A percentile compares a stretch with the other conserved stretches of the same genome.
phyloP scores from a whole-genome alignment of 2,797 vertebrate genomes.

The Catamblyrhynchus diadema region DNA sequence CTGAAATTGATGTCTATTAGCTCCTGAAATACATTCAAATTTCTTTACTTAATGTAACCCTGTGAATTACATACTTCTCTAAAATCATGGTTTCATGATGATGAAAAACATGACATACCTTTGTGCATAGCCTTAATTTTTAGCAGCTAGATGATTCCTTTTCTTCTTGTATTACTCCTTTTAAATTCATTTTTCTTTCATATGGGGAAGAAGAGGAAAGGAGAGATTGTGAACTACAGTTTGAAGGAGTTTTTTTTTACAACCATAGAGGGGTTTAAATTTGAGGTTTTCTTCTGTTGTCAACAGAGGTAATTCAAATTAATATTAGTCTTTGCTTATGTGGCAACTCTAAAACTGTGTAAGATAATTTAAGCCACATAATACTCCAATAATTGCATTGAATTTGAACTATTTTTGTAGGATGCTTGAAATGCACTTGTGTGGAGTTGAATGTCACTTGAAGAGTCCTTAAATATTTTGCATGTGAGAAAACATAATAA shows the following conservation, averaged over 20 bases:
- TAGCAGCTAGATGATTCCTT: not conserved
- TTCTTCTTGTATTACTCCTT: not conserved
- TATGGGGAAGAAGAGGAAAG: not conserved
- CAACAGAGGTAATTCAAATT: slow-evolving; percentile 13
- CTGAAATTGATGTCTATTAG: not conserved
- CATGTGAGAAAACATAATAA: slow-evolving; percentile 60
- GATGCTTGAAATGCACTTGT: slow-evolving; percentile 38
- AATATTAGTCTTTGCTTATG: not conserved
- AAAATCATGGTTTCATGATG: not conserved
- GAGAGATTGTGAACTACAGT: not conserved
- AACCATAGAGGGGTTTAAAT: not conserved
- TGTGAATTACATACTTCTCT: not conserved
- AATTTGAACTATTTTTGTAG: slow-evolving; percentile 35
- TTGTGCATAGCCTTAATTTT: not conserved
- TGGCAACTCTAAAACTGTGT: not conserved
- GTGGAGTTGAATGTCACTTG: slow-evolving; percentile 14
- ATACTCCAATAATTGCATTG: slow-evolving; percentile 41
- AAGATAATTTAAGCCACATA: slow-evolving; percentile 6
- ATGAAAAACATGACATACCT: not conserved
- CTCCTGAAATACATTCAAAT: not conserved
- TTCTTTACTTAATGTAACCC: not conserved
- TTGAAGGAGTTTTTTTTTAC: not conserved
- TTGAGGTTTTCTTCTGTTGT: not conserved
- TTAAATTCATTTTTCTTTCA: not conserved
- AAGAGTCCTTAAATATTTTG: slow-evolving; percentile 38